Percentiles rank a stretch among this genome's conserved stretches.
phyloP scores from a whole-genome alignment of 2,797 vertebrate genomes.

The Pelodytes ibericus region DNA sequence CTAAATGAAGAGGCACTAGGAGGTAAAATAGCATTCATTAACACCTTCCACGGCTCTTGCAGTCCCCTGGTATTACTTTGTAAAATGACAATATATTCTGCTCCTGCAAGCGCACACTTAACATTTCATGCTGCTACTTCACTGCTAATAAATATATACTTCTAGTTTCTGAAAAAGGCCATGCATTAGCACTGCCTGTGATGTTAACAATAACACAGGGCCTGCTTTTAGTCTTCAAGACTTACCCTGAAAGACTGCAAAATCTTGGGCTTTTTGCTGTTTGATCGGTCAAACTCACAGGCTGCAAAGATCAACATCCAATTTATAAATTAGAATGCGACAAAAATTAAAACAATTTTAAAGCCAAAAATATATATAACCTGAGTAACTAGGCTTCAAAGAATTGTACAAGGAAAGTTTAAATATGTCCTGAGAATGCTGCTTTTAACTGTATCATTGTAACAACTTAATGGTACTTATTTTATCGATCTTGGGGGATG shows the following conservation, averaged over 20 bases:
- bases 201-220: conserved; percentile 14
- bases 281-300: background rate
- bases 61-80: conserved; percentile 51
- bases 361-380: no score
- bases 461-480: no score
- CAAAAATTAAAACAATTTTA: no score
- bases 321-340: no score
- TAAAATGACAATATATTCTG: conserved; percentile 49
- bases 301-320: background rate
- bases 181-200: conserved; percentile 27
- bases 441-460: no score
- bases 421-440: no score
- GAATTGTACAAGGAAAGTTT: no score
- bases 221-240: conserved; percentile 12
- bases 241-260: background rate
- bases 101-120: conserved; percentile 27
- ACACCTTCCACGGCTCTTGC: conserved; percentile 35
- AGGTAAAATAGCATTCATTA: conserved; percentile 54
- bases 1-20: conserved; percentile 54
- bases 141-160: conserved; percentile 45
- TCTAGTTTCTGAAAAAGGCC: conserved; percentile 10
- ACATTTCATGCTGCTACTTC: conserved; percentile 42
- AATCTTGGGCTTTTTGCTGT: background rate
- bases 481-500: no score
- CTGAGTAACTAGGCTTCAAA: no score